These are phyloP conservation scores for Euthynnus affinis DNA, from an alignment of 2,797 vertebrate genomes.

Conservation along the genomic window DNA sequence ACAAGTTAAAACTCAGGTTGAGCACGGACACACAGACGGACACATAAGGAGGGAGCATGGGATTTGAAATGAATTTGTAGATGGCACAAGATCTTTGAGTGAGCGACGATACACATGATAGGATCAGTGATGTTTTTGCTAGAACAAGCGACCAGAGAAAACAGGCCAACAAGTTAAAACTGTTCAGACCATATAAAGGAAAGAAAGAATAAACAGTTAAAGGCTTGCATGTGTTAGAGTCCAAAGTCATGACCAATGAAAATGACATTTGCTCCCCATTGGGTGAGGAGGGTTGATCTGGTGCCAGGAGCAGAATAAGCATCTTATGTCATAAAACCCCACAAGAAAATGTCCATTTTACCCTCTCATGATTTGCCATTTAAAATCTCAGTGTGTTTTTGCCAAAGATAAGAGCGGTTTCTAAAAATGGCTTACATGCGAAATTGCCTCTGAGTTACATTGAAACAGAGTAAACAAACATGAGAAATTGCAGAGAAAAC, in stretches of 20 bases:
- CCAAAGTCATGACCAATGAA: not conserved
- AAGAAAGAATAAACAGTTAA: not conserved
- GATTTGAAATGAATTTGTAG: slow-evolving; percentile 48
- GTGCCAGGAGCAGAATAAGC: no score
- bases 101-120: not conserved
- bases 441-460: not conserved
- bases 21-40: not conserved
- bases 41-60: not conserved
- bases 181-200: not conserved
- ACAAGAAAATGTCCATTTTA: no score
- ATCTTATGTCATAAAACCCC: no score
- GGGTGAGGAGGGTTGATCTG: not conserved
- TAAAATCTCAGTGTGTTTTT: not conserved
- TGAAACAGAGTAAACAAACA: not conserved
- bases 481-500: not conserved
- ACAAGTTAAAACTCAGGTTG: not conserved
- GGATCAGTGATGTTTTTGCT: slow-evolving; percentile 23
- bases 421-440: not conserved
- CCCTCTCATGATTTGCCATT: not conserved
- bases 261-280: not conserved
- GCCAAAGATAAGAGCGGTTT: not conserved
- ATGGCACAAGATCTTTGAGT: slow-evolving; percentile 21
- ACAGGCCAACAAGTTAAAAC: not conserved
- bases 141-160: slow-evolving; percentile 20
- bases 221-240: not conserved